phyloP scores from a whole-genome alignment of 2,888 invertebrate genomes.

The Homarus gammarus region DNA sequence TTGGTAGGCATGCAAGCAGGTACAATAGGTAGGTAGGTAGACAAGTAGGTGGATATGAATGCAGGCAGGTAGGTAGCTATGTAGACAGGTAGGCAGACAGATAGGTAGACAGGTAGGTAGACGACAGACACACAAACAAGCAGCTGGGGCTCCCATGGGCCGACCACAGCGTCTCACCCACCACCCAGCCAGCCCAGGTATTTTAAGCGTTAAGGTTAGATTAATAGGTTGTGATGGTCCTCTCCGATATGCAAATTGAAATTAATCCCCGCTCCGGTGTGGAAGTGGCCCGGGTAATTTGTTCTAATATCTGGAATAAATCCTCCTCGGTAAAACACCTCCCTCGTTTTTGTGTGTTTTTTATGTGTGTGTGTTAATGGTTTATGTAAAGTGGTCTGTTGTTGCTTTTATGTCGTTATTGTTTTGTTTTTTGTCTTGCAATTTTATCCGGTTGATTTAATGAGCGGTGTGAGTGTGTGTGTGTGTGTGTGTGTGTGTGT shows the following conservation, averaged over 20 bases:
- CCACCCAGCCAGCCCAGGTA: background rate
- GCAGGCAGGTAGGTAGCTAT: background rate
- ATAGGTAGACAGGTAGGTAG: background rate
- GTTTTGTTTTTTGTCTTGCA: background rate
- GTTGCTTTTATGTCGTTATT: background rate
- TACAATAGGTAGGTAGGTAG: background rate
- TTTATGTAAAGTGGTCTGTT: no score
- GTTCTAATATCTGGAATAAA: background rate
- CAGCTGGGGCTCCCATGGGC: background rate
- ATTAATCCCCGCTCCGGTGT: constrained; percentile 27
- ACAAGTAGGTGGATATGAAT: background rate
- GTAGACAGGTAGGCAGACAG: background rate
- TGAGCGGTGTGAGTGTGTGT: background rate
- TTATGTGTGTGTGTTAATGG: background rate
- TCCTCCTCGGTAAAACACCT: background rate
- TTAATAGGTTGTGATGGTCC: constrained; percentile 39
- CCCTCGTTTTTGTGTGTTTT: background rate
- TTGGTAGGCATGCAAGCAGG: no score
- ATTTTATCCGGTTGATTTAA: background rate
- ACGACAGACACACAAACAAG: no score
- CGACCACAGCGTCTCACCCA: background rate
- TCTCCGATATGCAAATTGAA: constrained; percentile 48
- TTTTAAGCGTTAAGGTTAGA: constrained; percentile 10
- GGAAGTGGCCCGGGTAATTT: constrained; percentile 16
- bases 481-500: constrained; percentile 17